Conservation (phyloP, 2,888 invertebrate genomes). For the Tromatobia lineatoria region DNA sequence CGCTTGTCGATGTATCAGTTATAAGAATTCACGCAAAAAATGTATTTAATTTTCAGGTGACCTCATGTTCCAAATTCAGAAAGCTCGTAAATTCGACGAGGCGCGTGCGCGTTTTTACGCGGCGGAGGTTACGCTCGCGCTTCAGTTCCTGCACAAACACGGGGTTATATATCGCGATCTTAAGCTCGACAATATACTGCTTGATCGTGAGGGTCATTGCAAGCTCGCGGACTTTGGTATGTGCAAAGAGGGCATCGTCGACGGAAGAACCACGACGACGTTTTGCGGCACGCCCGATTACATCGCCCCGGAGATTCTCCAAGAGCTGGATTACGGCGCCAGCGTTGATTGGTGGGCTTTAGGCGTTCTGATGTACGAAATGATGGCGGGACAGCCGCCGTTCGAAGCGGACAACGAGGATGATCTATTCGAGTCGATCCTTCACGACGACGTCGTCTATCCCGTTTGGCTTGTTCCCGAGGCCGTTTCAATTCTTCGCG, state of each 20-base stretch:
- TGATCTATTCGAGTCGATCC: slow-evolving; percentile 99
- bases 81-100: slow-evolving; percentile 99
- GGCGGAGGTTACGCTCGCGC: slow-evolving; percentile 98
- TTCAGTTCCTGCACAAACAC: slow-evolving; percentile 98
- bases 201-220: slow-evolving; percentile 98
- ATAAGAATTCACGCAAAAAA: not conserved
- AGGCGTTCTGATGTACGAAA: slow-evolving; percentile 99
- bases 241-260: slow-evolving; percentile 99
- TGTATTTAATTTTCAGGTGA: slow-evolving; percentile 87
- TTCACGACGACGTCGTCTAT: slow-evolving; percentile 99
- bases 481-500: slow-evolving; percentile 96
- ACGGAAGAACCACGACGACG: slow-evolving; percentile 94
- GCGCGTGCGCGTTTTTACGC: slow-evolving; percentile 98
- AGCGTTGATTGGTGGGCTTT: slow-evolving; percentile 99
- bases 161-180: slow-evolving; percentile 99
- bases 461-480: slow-evolving; percentile 98
- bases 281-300: slow-evolving; percentile 99
- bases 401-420: slow-evolving; percentile 99
- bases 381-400: slow-evolving; percentile 99
- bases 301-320: slow-evolving; percentile 99
- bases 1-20: not conserved
- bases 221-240: slow-evolving; percentile 98
- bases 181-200: slow-evolving; percentile 98
- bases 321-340: slow-evolving; percentile 96
- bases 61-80: slow-evolving; percentile 99